Percentiles rank a stretch among this genome's conserved stretches.
These are phyloP conservation scores for Ophion slaviceki DNA, from an alignment of 2,888 invertebrate genomes.

Conservation along the genomic window DNA sequence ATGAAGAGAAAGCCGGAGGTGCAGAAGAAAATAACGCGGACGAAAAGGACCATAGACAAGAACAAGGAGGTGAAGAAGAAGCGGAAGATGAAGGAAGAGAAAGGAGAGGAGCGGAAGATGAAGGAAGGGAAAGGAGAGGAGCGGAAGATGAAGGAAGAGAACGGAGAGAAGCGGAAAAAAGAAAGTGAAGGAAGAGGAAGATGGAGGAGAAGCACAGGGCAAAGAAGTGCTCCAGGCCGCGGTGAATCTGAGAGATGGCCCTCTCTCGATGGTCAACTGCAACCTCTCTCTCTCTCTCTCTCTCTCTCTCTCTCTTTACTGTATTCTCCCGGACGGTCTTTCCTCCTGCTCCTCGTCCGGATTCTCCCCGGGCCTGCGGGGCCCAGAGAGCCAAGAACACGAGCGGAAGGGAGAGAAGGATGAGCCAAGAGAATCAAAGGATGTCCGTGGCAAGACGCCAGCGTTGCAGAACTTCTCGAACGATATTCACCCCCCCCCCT, in stretches of 20 bases:
- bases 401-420: constrained; percentile 27
- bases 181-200: constrained; percentile 21
- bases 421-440: constrained; percentile 54
- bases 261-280: constrained; percentile 59
- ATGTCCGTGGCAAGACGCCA: constrained; percentile 51
- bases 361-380: constrained; percentile 49
- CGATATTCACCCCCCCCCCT: constrained; percentile 30
- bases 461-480: constrained; percentile 36
- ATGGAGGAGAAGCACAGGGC: constrained; percentile 42
- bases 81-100: not conserved
- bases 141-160: not conserved
- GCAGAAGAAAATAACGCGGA: too few relatives aligned
- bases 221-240: constrained; percentile 69
- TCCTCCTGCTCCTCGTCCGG: constrained; percentile 36
- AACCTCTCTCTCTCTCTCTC: constrained; percentile 35
- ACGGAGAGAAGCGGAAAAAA: not conserved
- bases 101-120: not conserved
- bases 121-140: not conserved
- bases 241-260: constrained; percentile 77
- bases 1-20: too few relatives aligned
- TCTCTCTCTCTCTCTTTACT: constrained; percentile 1
- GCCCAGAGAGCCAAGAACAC: constrained; percentile 50
- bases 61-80: not conserved
- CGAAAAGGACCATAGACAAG: too few relatives aligned
- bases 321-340: not conserved